A percentile compares a stretch with the other conserved stretches of the same genome.
phyloP scores from a whole-genome alignment of 1,140 invertebrate species.

The Epicauta chinensis region DNA sequence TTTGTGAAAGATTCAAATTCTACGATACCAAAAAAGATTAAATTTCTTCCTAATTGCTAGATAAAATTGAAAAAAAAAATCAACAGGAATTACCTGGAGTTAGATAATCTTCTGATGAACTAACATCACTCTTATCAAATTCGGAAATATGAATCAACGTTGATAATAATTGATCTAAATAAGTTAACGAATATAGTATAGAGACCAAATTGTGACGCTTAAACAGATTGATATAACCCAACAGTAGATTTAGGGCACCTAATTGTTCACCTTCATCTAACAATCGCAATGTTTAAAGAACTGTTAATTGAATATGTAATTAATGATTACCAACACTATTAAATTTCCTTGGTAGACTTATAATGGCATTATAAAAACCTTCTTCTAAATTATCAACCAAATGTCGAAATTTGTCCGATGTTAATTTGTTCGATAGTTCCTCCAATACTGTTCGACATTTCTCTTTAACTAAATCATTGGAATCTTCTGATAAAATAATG shows the following conservation, averaged over 20 bases:
- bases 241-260: slow-evolving; percentile 49
- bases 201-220: slow-evolving; percentile 46
- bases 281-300: slow-evolving; percentile 19
- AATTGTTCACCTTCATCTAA: slow-evolving; percentile 52
- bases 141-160: slow-evolving; percentile 50
- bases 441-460: slow-evolving; percentile 19
- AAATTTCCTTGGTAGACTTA: slow-evolving; percentile 51
- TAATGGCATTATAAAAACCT: slow-evolving; percentile 50
- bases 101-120: slow-evolving; percentile 49
- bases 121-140: slow-evolving; percentile 47
- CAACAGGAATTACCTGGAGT: slow-evolving; percentile 42
- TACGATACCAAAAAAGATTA: too few species aligned
- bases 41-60: too few species aligned
- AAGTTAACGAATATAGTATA: slow-evolving; percentile 46
- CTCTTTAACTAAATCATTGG: slow-evolving; percentile 42
- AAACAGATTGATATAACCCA: slow-evolving; percentile 55
- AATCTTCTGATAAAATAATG: slow-evolving; percentile 53
- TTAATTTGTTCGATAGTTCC: slow-evolving; percentile 40
- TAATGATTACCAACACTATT: slow-evolving; percentile 49
- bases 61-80: slow-evolving; percentile 14
- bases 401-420: slow-evolving; percentile 34
- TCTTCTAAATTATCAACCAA: slow-evolving; percentile 51
- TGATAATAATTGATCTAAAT: slow-evolving; percentile 48
- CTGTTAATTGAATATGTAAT: background rate
- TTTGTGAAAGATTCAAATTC: slow-evolving; percentile 26